These are phyloP conservation scores for Phrynosoma platyrhinos DNA, from an alignment of 2,113 vertebrate species.

Conservation along the genomic window DNA sequence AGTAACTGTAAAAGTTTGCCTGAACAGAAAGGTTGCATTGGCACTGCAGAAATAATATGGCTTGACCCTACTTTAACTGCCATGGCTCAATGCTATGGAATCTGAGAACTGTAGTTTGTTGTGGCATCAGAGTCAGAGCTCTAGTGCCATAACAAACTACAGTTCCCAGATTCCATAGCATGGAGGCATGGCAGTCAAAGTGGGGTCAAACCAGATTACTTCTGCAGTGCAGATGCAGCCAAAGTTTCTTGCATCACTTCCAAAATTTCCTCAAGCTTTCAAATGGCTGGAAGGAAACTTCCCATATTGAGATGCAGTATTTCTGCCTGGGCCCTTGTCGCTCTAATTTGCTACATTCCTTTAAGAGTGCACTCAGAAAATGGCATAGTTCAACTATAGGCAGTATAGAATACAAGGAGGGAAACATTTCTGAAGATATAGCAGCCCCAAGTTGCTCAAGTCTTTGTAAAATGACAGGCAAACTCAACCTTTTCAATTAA, in stretches of 20 bases:
- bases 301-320: background rate
- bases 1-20: background rate
- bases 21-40: background rate
- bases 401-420: background rate
- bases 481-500: background rate
- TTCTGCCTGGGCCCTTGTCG: background rate
- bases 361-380: background rate
- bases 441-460: background rate
- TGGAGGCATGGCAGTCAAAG: too few species aligned
- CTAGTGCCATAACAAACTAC: too few species aligned
- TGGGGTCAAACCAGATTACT: too few species aligned
- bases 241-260: background rate
- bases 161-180: too few species aligned
- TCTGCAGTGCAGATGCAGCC: background rate
- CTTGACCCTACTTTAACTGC: too few species aligned
- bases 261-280: background rate
- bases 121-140: too few species aligned
- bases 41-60: too few species aligned
- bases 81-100: too few species aligned
- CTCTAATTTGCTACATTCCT: slow-evolving; percentile 5
- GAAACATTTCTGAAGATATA: background rate
- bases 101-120: too few species aligned
- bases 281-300: background rate
- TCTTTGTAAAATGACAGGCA: background rate
- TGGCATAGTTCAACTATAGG: background rate